Base-by-base conservation (phyloP, 2,797 vertebrate genomes). In the Enteromius mattozi region DNA sequence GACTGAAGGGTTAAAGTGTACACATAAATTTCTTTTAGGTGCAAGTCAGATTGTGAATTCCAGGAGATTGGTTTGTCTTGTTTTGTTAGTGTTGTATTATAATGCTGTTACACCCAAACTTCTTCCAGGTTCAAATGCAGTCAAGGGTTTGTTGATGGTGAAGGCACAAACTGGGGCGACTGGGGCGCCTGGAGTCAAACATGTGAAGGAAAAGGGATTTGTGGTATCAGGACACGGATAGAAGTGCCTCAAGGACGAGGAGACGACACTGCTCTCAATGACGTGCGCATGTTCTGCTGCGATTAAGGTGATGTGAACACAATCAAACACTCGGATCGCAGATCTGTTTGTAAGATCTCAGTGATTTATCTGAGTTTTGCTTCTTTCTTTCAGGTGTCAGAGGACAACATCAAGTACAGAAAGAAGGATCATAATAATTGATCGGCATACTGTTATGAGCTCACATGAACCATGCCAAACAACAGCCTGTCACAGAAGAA, bases 211-310 rank as follows among this genome's bases (percentile, higher is more conserved):
- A 24, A 13, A 59, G 56, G n/a, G n/a, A 59, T 59, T 2, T 59
- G 56, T 24, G 56, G 56, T 1, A 1, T 59, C n/a, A 2, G n/a
- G 56, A 13, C 56, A 1, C 56, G 0, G 3, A 4, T 59, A 24
- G 56, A 59, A 59, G 1, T 0, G n/a, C n/a, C 56, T 0, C 56
- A 59, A 5, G 56, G 56, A 24, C 0, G 0, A 0, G 56, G 56
- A 59, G 56, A 59, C 3, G 56, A 59, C 56, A 24, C 56, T 9
- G n/a, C 56, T 59, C 56, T 59, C 56, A 59, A 59, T 59, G n/a
- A 59, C n/a, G n/a, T 5, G 56, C 1, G 0, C 56, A 59, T 59
- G 56, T 59, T 0, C 56, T 59, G 56, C n/a, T 59, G 56, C 3
- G 10, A 12, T 13, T 59, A 59, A 59, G 54, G 54, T 59, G 54